Evolutionary conservation across 2,113 vertebrate species (phyloP).

Genomic region (Cichladusa arquata): DNA sequence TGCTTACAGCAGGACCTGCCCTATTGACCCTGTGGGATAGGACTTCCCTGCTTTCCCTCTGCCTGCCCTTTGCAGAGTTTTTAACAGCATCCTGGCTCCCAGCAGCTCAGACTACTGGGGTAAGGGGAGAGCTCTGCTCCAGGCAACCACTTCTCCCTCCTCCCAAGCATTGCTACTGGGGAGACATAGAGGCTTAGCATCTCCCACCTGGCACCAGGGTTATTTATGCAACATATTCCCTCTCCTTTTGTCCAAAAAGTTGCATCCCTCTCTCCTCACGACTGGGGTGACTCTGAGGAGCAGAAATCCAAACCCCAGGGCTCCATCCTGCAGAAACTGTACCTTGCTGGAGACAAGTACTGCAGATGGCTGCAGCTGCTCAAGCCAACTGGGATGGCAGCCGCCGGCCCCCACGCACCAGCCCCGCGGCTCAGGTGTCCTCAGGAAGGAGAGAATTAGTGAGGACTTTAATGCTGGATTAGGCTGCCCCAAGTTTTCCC

Average conservation of each 20-base stretch:
- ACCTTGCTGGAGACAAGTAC: not conserved
- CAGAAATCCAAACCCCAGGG: not conserved
- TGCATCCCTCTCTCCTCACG: not conserved
- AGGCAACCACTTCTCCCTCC: not conserved
- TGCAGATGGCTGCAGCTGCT: conserved; percentile 49
- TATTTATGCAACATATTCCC: not conserved
- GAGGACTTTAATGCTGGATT: conserved; percentile 41
- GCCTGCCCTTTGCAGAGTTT: not conserved
- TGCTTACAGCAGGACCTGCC: not conserved
- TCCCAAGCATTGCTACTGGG: not conserved
- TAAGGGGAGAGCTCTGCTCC: not conserved
- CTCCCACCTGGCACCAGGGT: not conserved
- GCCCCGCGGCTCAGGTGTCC: conserved; percentile 32
- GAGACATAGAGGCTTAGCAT: not conserved
- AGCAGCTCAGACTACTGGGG: not conserved
- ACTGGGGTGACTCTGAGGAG: not conserved
- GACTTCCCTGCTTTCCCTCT: not conserved
- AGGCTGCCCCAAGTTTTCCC: not conserved
- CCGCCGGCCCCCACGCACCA: not conserved
- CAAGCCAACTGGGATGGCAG: not conserved
- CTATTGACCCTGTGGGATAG: fast-evolving
- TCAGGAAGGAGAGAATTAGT: conserved; percentile 57
- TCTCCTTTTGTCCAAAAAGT: not conserved
- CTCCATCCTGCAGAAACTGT: not conserved
- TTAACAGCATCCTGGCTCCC: not conserved